Conservation (phyloP, 2,113 vertebrate species). For the Rhinichthys klamathensis region DNA sequence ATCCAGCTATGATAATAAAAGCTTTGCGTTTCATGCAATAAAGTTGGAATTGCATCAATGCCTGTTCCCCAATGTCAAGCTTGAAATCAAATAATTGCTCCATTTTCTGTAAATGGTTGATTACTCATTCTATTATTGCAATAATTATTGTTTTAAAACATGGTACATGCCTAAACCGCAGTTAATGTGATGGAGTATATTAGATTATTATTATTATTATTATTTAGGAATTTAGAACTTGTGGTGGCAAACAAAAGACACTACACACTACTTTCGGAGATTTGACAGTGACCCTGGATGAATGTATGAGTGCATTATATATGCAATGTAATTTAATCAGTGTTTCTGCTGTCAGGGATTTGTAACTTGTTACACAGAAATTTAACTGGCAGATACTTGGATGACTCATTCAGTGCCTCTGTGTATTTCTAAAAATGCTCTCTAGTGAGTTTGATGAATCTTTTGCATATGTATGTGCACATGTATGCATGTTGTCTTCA, state of each 20-base stretch:
- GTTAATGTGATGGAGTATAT: not conserved
- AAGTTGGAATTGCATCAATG: not conserved
- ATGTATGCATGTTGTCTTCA: conserved; percentile 50
- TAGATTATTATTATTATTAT: not conserved
- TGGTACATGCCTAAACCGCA: not conserved
- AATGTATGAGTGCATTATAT: not conserved
- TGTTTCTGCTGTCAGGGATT: conserved; percentile 78
- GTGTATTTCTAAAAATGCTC: conserved; percentile 31
- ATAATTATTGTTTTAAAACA: not conserved
- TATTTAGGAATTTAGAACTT: not conserved
- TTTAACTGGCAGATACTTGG: conserved; percentile 72
- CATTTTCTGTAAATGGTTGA: not conserved
- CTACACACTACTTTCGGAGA: not conserved
- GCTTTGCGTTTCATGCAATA: conserved; percentile 46
- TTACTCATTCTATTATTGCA: not conserved
- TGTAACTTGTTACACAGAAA: conserved; percentile 77
- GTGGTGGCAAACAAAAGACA: not conserved
- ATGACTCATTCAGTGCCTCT: conserved; percentile 66
- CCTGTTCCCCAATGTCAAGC: not conserved
- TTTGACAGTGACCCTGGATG: not conserved
- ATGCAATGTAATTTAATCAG: conserved; percentile 76
- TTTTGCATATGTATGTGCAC: conserved; percentile 52
- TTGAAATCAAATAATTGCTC: not conserved
- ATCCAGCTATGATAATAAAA: conserved; percentile 65
- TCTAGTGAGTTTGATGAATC: conserved; percentile 15